These are phyloP conservation scores for Burhinus oedicnemus DNA, from an alignment of 2,113 vertebrate species.

Conservation along the genomic window DNA sequence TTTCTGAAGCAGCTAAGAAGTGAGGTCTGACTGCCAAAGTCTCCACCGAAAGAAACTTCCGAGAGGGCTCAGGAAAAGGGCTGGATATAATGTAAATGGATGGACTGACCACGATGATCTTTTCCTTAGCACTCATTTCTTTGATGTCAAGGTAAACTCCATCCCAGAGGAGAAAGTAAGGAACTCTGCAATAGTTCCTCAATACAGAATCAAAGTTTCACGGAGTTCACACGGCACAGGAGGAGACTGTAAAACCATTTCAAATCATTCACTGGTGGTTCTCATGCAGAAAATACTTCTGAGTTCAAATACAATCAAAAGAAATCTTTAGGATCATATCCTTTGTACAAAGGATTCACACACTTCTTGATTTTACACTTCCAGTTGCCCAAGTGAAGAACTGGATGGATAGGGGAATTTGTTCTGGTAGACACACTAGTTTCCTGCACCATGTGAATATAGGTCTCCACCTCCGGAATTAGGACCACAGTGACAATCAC, in stretches of 20 bases:
- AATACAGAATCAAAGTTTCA: neutral
- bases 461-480: neutral
- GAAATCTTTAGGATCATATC: neutral
- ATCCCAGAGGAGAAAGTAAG: neutral
- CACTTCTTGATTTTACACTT: neutral
- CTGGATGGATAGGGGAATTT: neutral
- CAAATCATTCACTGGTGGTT: neutral
- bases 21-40: neutral
- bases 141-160: neutral
- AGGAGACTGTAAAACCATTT: neutral
- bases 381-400: neutral
- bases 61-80: neutral
- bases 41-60: neutral
- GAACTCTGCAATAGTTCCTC: neutral
- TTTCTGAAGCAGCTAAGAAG: neutral
- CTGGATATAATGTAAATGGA: neutral
- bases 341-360: neutral
- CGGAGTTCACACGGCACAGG: rapidly evolving
- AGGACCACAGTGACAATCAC: neutral
- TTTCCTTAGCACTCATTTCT: neutral
- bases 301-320: neutral
- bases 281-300: neutral
- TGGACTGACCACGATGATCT: neutral
- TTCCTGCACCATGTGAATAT: neutral
- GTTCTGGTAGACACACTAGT: neutral